Percentiles rank a stretch among this genome's conserved stretches.
These are phyloP conservation scores for Varanus salvator DNA, from an alignment of 2,113 vertebrate species.

Conservation along the genomic window DNA sequence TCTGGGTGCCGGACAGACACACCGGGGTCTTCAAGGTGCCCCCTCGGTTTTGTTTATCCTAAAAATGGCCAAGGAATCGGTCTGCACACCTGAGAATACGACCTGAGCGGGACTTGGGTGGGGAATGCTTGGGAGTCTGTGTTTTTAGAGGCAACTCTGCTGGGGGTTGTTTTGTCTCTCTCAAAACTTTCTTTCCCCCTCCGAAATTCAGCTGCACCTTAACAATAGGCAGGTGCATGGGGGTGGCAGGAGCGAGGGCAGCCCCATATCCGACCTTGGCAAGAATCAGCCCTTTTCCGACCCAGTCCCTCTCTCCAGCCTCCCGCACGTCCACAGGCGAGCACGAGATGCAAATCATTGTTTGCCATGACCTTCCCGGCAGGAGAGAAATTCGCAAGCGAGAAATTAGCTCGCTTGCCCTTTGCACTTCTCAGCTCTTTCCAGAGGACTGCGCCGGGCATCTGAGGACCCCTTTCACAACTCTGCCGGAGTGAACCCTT, in stretches of 20 bases:
- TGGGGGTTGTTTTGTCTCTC: background rate
- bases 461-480: background rate
- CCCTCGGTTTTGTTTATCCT: too few species aligned
- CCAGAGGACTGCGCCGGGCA: background rate
- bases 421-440: too few species aligned
- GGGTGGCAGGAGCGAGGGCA: background rate
- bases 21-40: too few species aligned
- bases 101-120: background rate
- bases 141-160: background rate
- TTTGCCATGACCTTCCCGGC: background rate
- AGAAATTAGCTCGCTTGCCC: too few species aligned
- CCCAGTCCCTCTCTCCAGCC: rapidly evolving
- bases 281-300: background rate
- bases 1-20: too few species aligned
- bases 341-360: background rate
- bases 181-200: background rate
- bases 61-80: background rate
- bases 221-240: background rate
- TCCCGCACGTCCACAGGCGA: background rate
- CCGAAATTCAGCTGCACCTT: background rate
- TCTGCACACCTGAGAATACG: background rate
- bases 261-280: background rate
- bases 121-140: background rate
- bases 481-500: background rate
- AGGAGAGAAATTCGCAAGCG: background rate